Base-by-base conservation (phyloP, 1,140 invertebrate species). In the Cyclargus thomasi region DNA sequence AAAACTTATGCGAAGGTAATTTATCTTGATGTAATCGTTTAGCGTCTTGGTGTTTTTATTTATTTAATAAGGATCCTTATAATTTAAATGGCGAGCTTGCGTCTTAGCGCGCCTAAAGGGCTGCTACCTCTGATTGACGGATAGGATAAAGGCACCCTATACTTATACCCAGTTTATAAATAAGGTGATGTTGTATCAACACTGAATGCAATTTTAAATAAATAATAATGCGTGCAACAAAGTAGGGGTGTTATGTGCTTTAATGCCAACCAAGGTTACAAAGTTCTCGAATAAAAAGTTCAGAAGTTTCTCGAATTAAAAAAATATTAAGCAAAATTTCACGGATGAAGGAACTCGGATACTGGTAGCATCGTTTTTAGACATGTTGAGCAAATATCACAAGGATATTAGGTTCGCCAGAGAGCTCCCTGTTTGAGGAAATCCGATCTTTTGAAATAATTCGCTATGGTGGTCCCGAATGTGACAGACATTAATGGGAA, bases 111-210 rank as follows among this genome's bases (percentile, higher is more conserved):
- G 55, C 55, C 55, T 59, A 18, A 59, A 59, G 55, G 20, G 55
- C 18, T 59, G 55, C 55, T 59, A 59, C 55, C 55, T 59, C 55
- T 64, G 63, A 64, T 64, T 64, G 63, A 64, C 63, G 29, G 63
- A 14, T 29, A 35, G 63, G 29, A 64, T 64, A 64, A 64, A 47
- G 63, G 29, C 20, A 64, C 23, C 63, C 29, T 47, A 47, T 76
- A 68, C 69, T 75, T 71, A 69, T 67, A 70, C 67, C 62, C 36
- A 62, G 65, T 67, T 62, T 67, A 67, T 63, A 67, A 67, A 36
- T 59, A 67, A 64, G 63, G 29, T 64, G 63, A 64, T 47, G 36
- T 14, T 29, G 10, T 64, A 64, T 64, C 63, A 64, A 39, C 17
- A 17, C 17, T 64, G 36, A 64, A 35, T 64, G 29, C 63, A 59